Conservation (phyloP, 2,888 invertebrate species). For the Ornithoptera alexandrae region DNA sequence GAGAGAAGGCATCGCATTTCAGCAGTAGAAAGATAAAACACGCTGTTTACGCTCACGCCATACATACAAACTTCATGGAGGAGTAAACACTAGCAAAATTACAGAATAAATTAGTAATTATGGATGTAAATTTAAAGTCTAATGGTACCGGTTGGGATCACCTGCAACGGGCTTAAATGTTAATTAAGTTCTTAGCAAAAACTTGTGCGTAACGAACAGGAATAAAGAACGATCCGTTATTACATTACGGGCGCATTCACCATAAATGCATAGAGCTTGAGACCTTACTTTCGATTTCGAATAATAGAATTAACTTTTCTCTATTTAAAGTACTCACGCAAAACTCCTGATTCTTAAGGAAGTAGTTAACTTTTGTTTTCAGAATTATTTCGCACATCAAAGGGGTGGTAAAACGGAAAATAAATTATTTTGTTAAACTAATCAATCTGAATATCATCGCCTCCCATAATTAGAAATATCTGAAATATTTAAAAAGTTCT, state of each 20-base stretch:
- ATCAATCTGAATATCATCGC: too few species aligned
- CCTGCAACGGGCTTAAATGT: slow-evolving; percentile 63
- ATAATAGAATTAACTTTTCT: background rate
- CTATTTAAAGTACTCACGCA: too few species aligned
- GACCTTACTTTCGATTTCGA: background rate
- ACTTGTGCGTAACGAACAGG: slow-evolving; percentile 47
- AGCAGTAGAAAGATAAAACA: too few species aligned
- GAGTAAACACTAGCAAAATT: background rate
- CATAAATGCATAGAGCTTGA: background rate
- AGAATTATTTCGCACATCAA: too few species aligned
- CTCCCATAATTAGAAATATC: too few species aligned
- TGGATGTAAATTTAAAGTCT: slow-evolving; percentile 47
- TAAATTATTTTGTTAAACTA: too few species aligned
- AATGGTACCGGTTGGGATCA: slow-evolving; percentile 53
- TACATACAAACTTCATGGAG: background rate
- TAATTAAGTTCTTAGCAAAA: slow-evolving; percentile 70
- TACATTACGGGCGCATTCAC: slow-evolving; percentile 47
- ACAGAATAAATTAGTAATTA: slow-evolving; percentile 14
- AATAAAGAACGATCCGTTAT: slow-evolving; percentile 57
- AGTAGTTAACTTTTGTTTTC: background rate
- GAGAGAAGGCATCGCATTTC: too few species aligned
- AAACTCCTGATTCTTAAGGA: background rate
- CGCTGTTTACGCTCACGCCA: too few species aligned
- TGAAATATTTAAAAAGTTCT: too few species aligned
- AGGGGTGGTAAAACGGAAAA: too few species aligned